Percentiles rank a stretch among this genome's conserved stretches.
These are phyloP conservation scores for Mastacembelus armatus DNA, from an alignment of 2,797 vertebrate genomes.

Conservation along the genomic window DNA sequence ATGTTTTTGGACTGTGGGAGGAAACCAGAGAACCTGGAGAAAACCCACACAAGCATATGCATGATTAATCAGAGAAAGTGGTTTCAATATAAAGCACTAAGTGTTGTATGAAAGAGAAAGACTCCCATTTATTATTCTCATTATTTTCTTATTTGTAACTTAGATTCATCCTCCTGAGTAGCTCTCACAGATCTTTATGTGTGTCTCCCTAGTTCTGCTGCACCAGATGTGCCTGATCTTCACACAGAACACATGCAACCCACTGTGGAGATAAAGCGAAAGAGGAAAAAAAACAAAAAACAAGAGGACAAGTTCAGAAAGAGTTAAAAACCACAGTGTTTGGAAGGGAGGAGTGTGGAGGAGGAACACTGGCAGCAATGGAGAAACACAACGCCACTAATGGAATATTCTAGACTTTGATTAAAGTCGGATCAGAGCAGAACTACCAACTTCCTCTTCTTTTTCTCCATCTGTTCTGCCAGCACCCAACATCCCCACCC, in stretches of 20 bases:
- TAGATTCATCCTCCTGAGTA: background rate
- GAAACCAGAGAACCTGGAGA: too few species aligned
- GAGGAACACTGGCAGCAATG: constrained; percentile 49
- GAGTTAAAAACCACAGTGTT: constrained; percentile 49
- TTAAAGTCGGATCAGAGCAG: constrained; percentile 62
- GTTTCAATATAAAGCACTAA: background rate
- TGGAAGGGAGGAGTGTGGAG: constrained; percentile 52
- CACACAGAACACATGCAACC: constrained; percentile 33
- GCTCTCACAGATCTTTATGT: constrained; percentile 4
- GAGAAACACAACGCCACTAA: constrained; percentile 39
- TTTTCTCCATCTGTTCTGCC: constrained; percentile 32
- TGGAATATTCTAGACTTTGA: constrained; percentile 67
- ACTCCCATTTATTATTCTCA: constrained; percentile 22
- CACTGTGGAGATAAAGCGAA: constrained; percentile 42
- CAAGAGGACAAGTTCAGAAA: constrained; percentile 19
- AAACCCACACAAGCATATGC: background rate
- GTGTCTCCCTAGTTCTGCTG: constrained; percentile 7
- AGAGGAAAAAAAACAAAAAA: background rate
- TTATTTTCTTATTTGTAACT: constrained; percentile 1
- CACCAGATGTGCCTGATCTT: constrained; percentile 39
- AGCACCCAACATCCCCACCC: constrained; percentile 25
- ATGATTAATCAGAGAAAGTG: background rate
- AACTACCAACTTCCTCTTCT: constrained; percentile 23
- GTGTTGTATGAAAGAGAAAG: constrained; percentile 2
- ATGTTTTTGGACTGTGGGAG: too few species aligned